Evolutionary conservation across 2,797 vertebrate genomes (phyloP).

Genomic region (Xenentodon cancila): DNA sequence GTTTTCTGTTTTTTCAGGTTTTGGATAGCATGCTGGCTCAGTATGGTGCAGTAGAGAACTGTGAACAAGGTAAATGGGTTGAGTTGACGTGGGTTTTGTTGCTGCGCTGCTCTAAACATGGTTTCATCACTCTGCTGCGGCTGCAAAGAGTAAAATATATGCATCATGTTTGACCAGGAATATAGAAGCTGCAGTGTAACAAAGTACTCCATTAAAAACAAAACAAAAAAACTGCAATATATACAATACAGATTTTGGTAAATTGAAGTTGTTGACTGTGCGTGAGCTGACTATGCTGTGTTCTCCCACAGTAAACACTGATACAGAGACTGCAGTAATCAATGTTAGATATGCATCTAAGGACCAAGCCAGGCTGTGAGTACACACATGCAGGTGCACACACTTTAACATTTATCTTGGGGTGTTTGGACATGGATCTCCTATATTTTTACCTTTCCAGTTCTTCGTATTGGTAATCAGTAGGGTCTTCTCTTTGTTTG

Average conservation of each 20-base stretch:
- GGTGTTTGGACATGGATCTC: conserved; percentile 12
- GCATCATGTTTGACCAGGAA: too few species aligned
- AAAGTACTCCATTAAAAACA: too few species aligned
- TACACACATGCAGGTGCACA: conserved; percentile 32
- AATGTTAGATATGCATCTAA: conserved; percentile 96
- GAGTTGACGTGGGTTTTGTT: too few species aligned
- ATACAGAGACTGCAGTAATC: conserved; percentile 98
- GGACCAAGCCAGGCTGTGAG: conserved; percentile 98
- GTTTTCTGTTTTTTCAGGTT: conserved; percentile 79
- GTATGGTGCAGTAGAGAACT: conserved; percentile 97
- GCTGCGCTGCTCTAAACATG: too few species aligned
- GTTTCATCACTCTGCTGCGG: too few species aligned
- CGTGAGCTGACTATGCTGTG: conserved; percentile 13
- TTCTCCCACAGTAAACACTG: conserved; percentile 92
- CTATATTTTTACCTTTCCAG: background rate
- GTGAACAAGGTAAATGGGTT: conserved; percentile 92
- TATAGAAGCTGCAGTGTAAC: too few species aligned
- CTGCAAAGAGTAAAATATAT: too few species aligned
- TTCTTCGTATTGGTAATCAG: too few species aligned
- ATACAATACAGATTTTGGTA: background rate
- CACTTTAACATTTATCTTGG: conserved; percentile 12
- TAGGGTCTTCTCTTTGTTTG: too few species aligned
- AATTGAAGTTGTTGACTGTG: background rate
- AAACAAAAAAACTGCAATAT: background rate
- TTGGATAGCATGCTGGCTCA: conserved; percentile 96